Conservation (phyloP, 2,888 invertebrate species). For the Acholoe squamosa region DNA sequence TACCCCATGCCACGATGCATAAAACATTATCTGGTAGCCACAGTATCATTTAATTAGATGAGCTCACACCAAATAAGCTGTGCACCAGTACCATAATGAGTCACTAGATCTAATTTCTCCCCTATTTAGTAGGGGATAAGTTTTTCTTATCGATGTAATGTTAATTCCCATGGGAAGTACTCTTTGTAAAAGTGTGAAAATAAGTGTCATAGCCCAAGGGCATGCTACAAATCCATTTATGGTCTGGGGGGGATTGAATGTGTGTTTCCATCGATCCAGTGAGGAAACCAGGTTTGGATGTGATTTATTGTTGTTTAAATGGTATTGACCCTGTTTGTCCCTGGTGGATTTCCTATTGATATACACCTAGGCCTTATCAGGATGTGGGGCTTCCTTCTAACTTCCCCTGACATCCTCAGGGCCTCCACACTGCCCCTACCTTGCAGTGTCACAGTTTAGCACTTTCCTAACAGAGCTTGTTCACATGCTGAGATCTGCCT, state of each 20-base stretch:
- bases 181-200: not conserved
- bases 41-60: too few species aligned
- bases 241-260: not conserved
- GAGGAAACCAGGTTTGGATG: conserved; percentile 5
- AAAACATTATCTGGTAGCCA: too few species aligned
- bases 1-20: too few species aligned
- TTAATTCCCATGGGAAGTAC: not conserved
- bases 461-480: too few species aligned
- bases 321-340: not conserved
- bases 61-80: not conserved
- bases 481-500: too few species aligned
- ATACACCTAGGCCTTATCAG: not conserved
- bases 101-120: not conserved
- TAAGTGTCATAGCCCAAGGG: not conserved
- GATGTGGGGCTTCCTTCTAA: not conserved
- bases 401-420: not conserved
- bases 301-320: conserved; percentile 13
- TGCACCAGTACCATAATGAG: not conserved
- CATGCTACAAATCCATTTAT: not conserved
- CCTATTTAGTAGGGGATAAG: not conserved
- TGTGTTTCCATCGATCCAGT: not conserved
- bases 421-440: not conserved
- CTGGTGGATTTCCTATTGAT: not conserved
- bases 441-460: too few species aligned
- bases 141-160: not conserved